Conservation (phyloP, 1,140 invertebrate species). For the Zaprionus ghesquierei region DNA sequence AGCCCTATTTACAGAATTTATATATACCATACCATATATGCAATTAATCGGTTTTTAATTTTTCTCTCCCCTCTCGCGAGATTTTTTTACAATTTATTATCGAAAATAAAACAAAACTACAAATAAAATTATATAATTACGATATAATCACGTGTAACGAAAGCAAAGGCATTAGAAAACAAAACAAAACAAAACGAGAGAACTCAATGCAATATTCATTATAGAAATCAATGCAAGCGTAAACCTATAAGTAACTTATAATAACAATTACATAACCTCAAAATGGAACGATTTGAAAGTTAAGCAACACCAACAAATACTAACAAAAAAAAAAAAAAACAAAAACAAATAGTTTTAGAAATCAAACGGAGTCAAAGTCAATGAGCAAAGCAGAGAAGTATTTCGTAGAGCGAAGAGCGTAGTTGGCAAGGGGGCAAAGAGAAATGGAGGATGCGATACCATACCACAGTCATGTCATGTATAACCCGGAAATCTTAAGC, state of each 20-base stretch:
- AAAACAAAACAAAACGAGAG: constrained; percentile 15
- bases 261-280: constrained; percentile 49
- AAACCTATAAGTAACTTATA: constrained; percentile 53
- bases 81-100: constrained; percentile 60
- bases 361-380: constrained; percentile 35
- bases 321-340: background rate
- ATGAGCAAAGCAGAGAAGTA: constrained; percentile 19
- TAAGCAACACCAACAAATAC: constrained; percentile 3
- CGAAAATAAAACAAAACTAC: constrained; percentile 12
- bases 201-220: constrained; percentile 67
- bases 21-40: constrained; percentile 34
- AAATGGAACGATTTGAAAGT: constrained; percentile 13
- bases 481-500: constrained; percentile 69
- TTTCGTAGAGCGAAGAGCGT: background rate
- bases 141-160: constrained; percentile 61
- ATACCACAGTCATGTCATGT: constrained; percentile 80
- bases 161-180: constrained; percentile 50
- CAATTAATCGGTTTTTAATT: constrained; percentile 71
- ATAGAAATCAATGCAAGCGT: constrained; percentile 63
- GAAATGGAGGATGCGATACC: constrained; percentile 54
- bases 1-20: constrained; percentile 74
- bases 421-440: constrained; percentile 14
- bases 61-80: constrained; percentile 52
- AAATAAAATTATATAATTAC: constrained; percentile 28
- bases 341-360: background rate